Evolutionary conservation across 2,888 invertebrate genomes (phyloP).

Genomic region (Frankliniella fusca): DNA sequence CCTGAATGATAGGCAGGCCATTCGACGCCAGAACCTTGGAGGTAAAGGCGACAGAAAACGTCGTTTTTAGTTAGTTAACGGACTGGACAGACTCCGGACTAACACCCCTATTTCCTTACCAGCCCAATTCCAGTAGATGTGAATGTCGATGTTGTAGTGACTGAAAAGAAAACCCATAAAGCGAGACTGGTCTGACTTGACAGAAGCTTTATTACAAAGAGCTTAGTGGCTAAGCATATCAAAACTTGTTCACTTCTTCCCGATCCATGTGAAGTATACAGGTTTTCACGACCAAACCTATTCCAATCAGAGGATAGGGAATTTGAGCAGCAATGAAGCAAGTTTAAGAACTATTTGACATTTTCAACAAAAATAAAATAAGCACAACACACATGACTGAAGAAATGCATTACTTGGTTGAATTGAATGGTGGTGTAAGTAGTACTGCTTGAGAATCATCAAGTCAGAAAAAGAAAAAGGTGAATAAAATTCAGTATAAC

Average conservation of each 20-base stretch:
- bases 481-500: background rate
- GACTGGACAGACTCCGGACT: too few relatives aligned
- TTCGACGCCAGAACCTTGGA: too few relatives aligned
- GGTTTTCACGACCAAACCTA: too few relatives aligned
- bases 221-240: background rate
- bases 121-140: too few relatives aligned
- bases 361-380: background rate
- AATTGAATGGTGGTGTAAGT: background rate
- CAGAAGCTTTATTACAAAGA: background rate
- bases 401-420: background rate
- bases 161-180: background rate
- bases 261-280: background rate
- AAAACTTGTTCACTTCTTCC: background rate
- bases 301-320: background rate
- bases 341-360: background rate
- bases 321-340: background rate
- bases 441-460: background rate
- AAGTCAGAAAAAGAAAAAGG: background rate
- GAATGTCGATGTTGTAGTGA: too few relatives aligned
- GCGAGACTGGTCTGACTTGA: background rate
- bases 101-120: too few relatives aligned
- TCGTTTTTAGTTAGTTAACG: too few relatives aligned
- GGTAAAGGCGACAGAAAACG: too few relatives aligned
- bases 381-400: background rate
- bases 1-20: too few relatives aligned